Evolutionary conservation across 2,888 invertebrate genomes (phyloP).

Genomic region (Ommatoiulus sabulosus): DNA sequence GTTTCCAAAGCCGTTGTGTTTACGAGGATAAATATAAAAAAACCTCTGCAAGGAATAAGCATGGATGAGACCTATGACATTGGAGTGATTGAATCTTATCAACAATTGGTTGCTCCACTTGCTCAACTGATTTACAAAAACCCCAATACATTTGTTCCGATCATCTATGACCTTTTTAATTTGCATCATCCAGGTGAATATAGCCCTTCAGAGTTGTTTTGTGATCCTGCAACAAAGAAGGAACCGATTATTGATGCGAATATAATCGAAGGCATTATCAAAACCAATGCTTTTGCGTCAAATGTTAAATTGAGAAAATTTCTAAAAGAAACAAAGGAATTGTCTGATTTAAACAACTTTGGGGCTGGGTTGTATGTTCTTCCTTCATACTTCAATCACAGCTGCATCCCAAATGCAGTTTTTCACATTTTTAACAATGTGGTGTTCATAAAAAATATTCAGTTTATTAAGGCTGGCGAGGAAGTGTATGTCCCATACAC

Average conservation of each 20-base stretch:
- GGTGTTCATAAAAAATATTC: neutral
- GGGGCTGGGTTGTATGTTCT: neutral
- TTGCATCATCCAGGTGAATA: neutral
- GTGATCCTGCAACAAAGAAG: neutral
- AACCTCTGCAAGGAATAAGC: neutral
- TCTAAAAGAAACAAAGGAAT: too few species aligned
- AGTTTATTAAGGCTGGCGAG: neutral
- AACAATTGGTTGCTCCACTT: neutral
- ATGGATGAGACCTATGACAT: neutral
- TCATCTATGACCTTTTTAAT: neutral
- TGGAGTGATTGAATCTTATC: too few species aligned
- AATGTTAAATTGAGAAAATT: too few species aligned
- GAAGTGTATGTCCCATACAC: neutral
- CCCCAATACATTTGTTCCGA: conserved; percentile 1
- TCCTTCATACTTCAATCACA: conserved; percentile 2
- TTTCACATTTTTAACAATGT: conserved; percentile 10
- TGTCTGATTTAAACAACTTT: too few species aligned
- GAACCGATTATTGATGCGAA: conserved; percentile 41
- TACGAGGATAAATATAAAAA: neutral
- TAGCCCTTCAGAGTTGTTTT: neutral
- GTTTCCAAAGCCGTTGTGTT: conserved; percentile 23
- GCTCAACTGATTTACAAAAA: conserved; percentile 14
- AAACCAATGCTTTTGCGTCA: neutral
- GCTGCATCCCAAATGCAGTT: neutral
- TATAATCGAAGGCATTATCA: neutral